Percentiles rank a stretch among this genome's conserved stretches.
Conservation (phyloP, 92 coral and sea anemone species). For the Siderastrea siderea region DNA sequence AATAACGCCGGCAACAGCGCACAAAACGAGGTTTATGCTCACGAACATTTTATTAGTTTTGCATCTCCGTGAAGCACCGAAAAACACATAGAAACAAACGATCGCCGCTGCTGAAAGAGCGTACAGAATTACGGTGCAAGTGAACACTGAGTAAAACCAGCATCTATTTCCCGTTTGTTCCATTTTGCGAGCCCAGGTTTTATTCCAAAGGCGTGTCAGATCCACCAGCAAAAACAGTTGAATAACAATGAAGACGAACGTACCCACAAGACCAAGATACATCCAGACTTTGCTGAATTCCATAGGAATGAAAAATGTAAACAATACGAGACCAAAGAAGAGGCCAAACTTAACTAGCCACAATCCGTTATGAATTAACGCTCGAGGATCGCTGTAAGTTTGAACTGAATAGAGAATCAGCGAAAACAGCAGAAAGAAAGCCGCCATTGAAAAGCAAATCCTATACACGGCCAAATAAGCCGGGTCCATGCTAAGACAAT, state of each 20-base stretch:
- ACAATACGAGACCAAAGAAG: conserved; percentile 88
- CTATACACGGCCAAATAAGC: conserved; percentile 97
- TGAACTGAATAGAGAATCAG: conserved; percentile 84
- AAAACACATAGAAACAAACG: conserved; percentile 84
- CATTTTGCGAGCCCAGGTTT: conserved; percentile 72
- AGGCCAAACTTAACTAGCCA: conserved; percentile 95
- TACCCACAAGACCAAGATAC: conserved; percentile 87
- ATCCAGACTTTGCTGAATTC: conserved; percentile 94
- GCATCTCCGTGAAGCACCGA: conserved; percentile 76
- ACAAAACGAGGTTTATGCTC: conserved; percentile 88
- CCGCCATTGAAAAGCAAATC: conserved; percentile 97
- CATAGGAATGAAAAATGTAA: conserved; percentile 92
- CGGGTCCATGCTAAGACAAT: conserved; percentile 95
- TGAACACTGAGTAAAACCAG: conserved; percentile 71
- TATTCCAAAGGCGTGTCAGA: conserved; percentile 79
- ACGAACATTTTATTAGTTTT: conserved; percentile 89
- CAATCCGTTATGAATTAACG: conserved; percentile 86
- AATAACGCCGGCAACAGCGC: conserved; percentile 81
- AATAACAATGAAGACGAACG: conserved; percentile 86
- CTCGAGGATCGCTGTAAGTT: conserved; percentile 85
- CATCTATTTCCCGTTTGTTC: conserved; percentile 72
- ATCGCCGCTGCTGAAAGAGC: conserved; percentile 75
- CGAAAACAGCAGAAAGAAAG: conserved; percentile 91
- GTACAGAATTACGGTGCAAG: conserved; percentile 72
- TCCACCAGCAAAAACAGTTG: conserved; percentile 88